These are phyloP conservation scores for Apodemia zela DNA, from an alignment of 2,888 invertebrate genomes.

Conservation along the genomic window DNA sequence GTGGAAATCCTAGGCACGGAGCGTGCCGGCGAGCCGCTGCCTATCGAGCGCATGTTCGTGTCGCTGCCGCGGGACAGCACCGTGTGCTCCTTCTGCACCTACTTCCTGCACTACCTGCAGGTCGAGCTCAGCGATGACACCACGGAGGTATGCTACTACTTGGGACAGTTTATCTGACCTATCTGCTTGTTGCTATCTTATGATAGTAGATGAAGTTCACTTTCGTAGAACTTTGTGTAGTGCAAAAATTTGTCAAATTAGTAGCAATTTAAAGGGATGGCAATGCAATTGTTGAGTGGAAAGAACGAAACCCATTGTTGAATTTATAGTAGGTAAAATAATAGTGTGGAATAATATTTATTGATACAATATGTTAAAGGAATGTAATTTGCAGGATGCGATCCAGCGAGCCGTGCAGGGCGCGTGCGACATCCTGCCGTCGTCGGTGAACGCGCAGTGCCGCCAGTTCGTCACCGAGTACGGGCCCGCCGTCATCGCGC, in stretches of 20 bases:
- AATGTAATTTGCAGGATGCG: slow-evolving; percentile 71
- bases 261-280: no score
- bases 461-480: slow-evolving; percentile 88
- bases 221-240: no score
- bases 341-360: no score
- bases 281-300: no score
- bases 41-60: slow-evolving; percentile 58
- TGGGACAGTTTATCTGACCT: no score
- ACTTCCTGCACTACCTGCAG: slow-evolving; percentile 89
- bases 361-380: no score
- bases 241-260: no score
- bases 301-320: no score
- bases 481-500: slow-evolving; percentile 88
- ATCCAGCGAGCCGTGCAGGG: slow-evolving; percentile 84
- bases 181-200: no score
- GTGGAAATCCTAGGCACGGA: slow-evolving; percentile 44
- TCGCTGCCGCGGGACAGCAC: slow-evolving; percentile 65
- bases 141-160: slow-evolving; percentile 79
- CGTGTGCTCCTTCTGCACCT: slow-evolving; percentile 89
- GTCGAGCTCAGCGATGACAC: slow-evolving; percentile 83
- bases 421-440: slow-evolving; percentile 85
- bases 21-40: slow-evolving; percentile 32
- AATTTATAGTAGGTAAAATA: no score
- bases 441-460: slow-evolving; percentile 83
- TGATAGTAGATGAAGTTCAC: no score